Evolutionary conservation across 2,888 invertebrate genomes (phyloP), one percentile per base, ranked within the genome.

Genomic region (Noctua comes): DNA sequence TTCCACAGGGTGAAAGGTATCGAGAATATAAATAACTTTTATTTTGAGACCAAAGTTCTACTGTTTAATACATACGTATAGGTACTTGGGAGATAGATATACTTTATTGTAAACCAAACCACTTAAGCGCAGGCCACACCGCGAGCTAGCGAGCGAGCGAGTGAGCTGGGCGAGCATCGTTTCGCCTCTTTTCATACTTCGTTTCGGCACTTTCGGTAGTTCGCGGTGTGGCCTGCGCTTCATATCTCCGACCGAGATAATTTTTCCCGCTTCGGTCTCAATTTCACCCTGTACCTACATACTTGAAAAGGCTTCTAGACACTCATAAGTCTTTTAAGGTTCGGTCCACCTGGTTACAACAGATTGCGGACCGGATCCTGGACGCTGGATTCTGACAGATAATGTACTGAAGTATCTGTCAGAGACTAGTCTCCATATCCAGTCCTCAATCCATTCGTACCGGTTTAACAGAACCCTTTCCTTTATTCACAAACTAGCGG

Each of bases 1-100:
- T 43, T 82, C 59, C 36, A 82, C 59, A 82, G 48, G 65, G 1
- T 48, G 8, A 65, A 75, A 43, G 24, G 36, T 48, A 16, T 46
- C 3, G 21, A 31, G 31, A 57, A 57, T 31, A 24, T 62, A 8
- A 59, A 77, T 6, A 18, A 36, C 2, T 46, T 36, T 48, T 18
- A 11, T 16, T 46, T 6, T 5, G 7, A 1, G 24, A 21, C 6
- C 13, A 2, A 24, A 8, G 27, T 62, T 68, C 8, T 46, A 5
- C 13, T 24, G 18, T 54, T 57, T 43, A 73, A 51, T 73, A n/a
- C 4, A 57, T 57, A 57, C n/a, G 10, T 8, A 21, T 54, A 10
- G 0, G 8, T 10, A 54, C 54, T 54, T 54, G 54, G 54, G 24
- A 54, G n/a, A 54, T 11, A 54, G n/a, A 24, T 0, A 54, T 54